phyloP scores from a whole-genome alignment of 2,113 vertebrate genomes.

The Peucedramus taeniatus region DNA sequence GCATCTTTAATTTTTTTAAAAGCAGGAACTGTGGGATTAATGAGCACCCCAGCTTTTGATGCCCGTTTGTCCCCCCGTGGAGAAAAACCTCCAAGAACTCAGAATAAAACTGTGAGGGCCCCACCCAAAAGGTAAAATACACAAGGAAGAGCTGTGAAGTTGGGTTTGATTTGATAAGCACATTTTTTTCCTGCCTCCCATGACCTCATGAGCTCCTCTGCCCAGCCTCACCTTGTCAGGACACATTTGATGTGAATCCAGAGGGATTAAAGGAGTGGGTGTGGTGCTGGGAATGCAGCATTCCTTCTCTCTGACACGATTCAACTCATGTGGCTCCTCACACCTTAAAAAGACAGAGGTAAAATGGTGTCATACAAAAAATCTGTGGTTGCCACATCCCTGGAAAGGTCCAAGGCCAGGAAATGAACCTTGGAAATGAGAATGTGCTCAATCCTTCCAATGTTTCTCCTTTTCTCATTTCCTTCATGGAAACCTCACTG shows the following conservation, averaged over 20 bases:
- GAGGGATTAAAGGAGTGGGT: background rate
- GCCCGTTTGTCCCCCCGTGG: background rate
- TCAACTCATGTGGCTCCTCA: background rate
- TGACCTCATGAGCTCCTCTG: background rate
- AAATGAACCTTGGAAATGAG: background rate
- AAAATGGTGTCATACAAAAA: background rate
- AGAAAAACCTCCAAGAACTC: background rate
- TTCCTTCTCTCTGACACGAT: background rate
- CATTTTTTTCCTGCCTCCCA: background rate
- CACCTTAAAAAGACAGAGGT: background rate
- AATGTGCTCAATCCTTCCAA: background rate
- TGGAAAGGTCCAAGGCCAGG: background rate
- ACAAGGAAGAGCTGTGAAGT: accelerated
- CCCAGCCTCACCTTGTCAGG: background rate
- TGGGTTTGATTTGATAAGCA: background rate
- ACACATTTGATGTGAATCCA: background rate
- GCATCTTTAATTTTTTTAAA: background rate
- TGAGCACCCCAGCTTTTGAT: background rate
- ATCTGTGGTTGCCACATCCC: background rate
- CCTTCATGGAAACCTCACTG: background rate
- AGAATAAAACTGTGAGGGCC: accelerated
- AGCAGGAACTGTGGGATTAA: background rate
- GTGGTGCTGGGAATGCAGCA: background rate
- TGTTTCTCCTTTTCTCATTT: background rate
- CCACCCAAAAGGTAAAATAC: background rate